Base-by-base conservation (phyloP, 2,888 invertebrate genomes). In the Drosophila stalkeri region DNA sequence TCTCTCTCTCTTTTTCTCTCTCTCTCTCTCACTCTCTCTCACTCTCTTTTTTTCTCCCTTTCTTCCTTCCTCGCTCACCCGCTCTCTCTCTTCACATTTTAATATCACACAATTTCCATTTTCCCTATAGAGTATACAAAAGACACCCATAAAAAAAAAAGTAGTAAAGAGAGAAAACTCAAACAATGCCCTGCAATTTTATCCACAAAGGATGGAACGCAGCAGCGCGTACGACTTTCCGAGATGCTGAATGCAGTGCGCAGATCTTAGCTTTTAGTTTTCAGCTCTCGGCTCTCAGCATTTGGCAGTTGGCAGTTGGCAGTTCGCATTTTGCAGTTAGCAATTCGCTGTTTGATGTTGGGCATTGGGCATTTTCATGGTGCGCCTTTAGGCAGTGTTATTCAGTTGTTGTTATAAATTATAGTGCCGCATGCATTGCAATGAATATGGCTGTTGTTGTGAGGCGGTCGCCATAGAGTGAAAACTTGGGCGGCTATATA, bases 371-470 rank as follows among this genome's bases (percentile, higher is more conserved):
- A 54, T 39, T 82, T 78, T 78, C 78, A 74, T 77, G 86, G 86
- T 90, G 87, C 85, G 90, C 90, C 90, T 90, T 86, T 72, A 90
- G 52, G 54, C 54, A 35, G 54, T 72, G 76, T 75, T 76, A 72
- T 74, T 75, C 87, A 84, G 84, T 87, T 84, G 83, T 84, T 84
- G 88, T 90, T 89, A 90, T 89, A 89, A 89, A 89, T 89, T 89
- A 89, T 90, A 89, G 89, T 90, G 91, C 91, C 86, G 86, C 82
- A 86, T 83, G 80, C 83, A 67, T 80, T 72, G 54, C 37, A 54
- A 81, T 90, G 77, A 74, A 72, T 81, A 61, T 69, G 79, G 37
- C 56, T 37, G 54, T 37, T 16, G 54, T 2, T 49, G 39, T 33
- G 66, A 65, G 72, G 47, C 72, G 57, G 78, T 37, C 57, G 31